Conservation (phyloP, 2,797 vertebrate genomes). For the Acrocephalus scirpaceus region DNA sequence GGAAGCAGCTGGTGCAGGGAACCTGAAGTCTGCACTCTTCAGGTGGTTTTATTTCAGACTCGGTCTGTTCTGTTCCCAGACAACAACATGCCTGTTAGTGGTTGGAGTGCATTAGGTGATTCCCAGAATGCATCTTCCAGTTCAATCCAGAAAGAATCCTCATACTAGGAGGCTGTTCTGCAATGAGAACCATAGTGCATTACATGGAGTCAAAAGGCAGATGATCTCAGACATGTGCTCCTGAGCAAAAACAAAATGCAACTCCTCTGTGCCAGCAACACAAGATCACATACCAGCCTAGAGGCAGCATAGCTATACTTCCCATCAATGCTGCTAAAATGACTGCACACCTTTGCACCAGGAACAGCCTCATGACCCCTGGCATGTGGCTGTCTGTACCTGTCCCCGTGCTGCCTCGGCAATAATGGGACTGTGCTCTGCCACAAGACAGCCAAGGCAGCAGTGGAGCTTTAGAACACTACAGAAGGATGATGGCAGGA, state of each 20-base stretch:
- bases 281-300: not conserved
- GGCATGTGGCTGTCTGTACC: not conserved
- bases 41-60: not conserved
- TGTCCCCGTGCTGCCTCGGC: accelerated
- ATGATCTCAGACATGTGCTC: not conserved
- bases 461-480: not conserved
- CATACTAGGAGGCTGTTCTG: not conserved
- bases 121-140: not conserved
- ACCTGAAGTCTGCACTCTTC: not conserved
- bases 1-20: not conserved
- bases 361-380: not conserved
- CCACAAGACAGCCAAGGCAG: not conserved
- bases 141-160: not conserved
- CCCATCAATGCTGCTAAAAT: not conserved
- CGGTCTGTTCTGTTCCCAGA: not conserved
- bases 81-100: not conserved
- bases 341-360: not conserved
- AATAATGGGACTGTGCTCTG: accelerated
- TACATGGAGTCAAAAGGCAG: not conserved
- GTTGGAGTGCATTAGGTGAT: not conserved
- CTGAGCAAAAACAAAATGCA: not conserved
- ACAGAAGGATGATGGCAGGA: not conserved
- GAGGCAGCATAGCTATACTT: not conserved
- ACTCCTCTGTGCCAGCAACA: not conserved
- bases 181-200: not conserved